Base-by-base conservation (phyloP, 2,113 vertebrate species). In the Origma solitaria region DNA sequence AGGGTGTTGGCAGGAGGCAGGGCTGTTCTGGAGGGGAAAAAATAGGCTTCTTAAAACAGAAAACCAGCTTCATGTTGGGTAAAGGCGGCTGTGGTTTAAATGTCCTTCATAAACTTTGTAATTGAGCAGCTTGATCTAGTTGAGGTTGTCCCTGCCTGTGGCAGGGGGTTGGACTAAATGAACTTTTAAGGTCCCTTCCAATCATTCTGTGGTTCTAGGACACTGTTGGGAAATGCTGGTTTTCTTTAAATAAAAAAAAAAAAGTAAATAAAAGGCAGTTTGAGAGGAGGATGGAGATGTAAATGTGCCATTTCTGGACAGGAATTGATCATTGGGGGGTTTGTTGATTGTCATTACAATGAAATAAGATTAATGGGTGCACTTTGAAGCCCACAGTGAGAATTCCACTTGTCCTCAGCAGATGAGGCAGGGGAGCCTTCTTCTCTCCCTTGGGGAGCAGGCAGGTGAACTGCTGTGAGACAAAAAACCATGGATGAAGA, bases 211-310 rank as follows among this genome's bases (percentile, higher is more conserved):
- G 35, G 54, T 18, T 54, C 49, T 49, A 0, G 31, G 47, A 11
- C 10, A 33, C 3, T 9, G 13, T 9, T 81, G 64, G 31, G 45
- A 40, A 68, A 69, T 18, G 19, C 2, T 70, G 27, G 14, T 42
- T 89, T 90, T 72, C 15, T 80, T 60, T 0, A 1, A n/a, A 17
- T 24, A n/a, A 15, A 27, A 9, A 9, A 15, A 22, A 21, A 31
- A 18, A 13, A 21, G 8, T 2, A 3, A 1, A 15, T 10, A 31
- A 66, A 23, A 33, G 2, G 16, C 24, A 25, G 2, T 37, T 58
- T 78, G 42, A 31, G 60, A 84, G 60, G 25, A 83, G 25, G 64
- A 19, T 37, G 53, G 33, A 54, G 51, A 19, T 40, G 47, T 18
- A 87, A 92, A 62, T 19, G n/a, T 25, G 21, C 6, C 2, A 15